phyloP scores from a whole-genome alignment of 2,113 vertebrate genomes.

The Marmota monax region DNA sequence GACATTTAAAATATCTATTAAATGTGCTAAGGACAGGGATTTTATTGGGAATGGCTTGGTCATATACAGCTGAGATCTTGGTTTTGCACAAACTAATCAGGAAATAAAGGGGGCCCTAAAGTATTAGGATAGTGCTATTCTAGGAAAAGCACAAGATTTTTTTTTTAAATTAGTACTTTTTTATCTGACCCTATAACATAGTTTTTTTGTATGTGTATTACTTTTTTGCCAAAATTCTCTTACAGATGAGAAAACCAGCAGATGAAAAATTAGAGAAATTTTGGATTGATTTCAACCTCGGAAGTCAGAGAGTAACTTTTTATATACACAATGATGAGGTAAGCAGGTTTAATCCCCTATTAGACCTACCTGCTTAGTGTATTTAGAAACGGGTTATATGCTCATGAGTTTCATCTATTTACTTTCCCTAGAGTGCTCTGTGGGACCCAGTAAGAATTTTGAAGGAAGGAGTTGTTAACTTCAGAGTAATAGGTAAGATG shows the following conservation, averaged over 20 bases:
- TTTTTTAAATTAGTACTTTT: not conserved
- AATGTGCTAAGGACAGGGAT: not conserved
- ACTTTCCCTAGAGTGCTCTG: conserved; percentile 86
- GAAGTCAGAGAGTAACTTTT: conserved; percentile 93
- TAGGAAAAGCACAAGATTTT: not conserved
- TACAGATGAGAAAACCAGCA: conserved; percentile 91
- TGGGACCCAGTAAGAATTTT: conserved; percentile 92
- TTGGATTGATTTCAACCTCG: conserved; percentile 96
- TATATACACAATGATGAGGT: conserved; percentile 92
- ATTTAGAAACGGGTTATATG: not conserved
- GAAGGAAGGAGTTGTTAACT: conserved; percentile 86
- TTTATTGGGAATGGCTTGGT: not conserved
- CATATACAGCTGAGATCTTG: not conserved
- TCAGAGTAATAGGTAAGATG: conserved; percentile 86
- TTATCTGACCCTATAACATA: not conserved
- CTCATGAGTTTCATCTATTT: conserved; percentile 5
- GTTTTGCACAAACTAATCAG: not conserved
- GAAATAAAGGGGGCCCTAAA: not conserved
- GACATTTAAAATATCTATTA: not conserved
- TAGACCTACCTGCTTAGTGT: not conserved
- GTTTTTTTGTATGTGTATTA: not conserved
- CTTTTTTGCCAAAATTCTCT: conserved; percentile 41
- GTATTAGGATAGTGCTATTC: not conserved
- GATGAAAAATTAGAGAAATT: conserved; percentile 94
- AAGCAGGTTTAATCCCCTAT: not conserved